Percentiles rank a stretch among this genome's conserved stretches.
Evolutionary conservation across 2,113 vertebrate genomes (phyloP).

Genomic region (Saguinus imperator): DNA sequence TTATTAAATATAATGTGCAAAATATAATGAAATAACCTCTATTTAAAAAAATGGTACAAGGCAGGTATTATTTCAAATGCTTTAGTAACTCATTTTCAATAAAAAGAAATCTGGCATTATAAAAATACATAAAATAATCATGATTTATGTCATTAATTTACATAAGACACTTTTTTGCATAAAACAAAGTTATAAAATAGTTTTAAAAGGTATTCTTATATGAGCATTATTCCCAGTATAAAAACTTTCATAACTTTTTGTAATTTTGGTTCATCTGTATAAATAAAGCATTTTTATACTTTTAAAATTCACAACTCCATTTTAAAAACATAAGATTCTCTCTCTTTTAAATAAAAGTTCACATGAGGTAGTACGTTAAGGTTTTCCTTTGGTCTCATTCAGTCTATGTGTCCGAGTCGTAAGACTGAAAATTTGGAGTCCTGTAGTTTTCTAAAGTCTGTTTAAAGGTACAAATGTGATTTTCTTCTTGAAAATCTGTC

Average conservation of each 20-base stretch:
- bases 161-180: slow-evolving; percentile 85
- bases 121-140: slow-evolving; percentile 87
- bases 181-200: slow-evolving; percentile 86
- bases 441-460: slow-evolving; percentile 86
- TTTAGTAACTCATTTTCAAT: slow-evolving; percentile 82
- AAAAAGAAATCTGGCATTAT: slow-evolving; percentile 85
- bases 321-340: slow-evolving; percentile 74
- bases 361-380: slow-evolving; percentile 92
- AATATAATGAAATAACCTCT: slow-evolving; percentile 79
- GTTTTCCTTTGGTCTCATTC: slow-evolving; percentile 80
- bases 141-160: slow-evolving; percentile 94
- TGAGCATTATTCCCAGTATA: slow-evolving; percentile 80
- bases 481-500: slow-evolving; percentile 82
- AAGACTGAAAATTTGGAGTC: slow-evolving; percentile 84
- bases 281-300: slow-evolving; percentile 83
- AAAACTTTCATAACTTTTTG: slow-evolving; percentile 78
- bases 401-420: slow-evolving; percentile 87
- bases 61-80: slow-evolving; percentile 80
- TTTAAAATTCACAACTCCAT: slow-evolving; percentile 78
- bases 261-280: slow-evolving; percentile 88
- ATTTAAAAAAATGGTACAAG: slow-evolving; percentile 78
- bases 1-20: slow-evolving; percentile 84
- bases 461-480: slow-evolving; percentile 80
- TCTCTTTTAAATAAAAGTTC: slow-evolving; percentile 86
- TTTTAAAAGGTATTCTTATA: slow-evolving; percentile 84